Evolutionary conservation across 2,888 invertebrate genomes (phyloP), one percentile per base, ranked within the genome.

Genomic region (Scaptomyza polygonia): DNA sequence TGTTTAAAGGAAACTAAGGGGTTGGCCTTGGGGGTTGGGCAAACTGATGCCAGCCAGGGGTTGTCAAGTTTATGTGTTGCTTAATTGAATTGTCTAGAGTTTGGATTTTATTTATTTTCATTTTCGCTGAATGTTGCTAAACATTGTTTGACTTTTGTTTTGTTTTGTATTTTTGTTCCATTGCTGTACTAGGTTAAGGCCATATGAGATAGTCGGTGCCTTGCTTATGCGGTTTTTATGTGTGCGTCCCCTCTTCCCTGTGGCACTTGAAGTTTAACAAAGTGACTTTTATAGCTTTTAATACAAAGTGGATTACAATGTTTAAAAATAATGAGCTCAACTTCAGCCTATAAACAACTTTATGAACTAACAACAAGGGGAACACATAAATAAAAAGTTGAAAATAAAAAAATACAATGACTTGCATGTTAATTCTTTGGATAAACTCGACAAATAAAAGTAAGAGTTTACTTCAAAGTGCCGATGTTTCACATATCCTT

Each of bases 1-100:
- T 2, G n/a, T n/a, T n/a, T 47, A 0, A 14, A 34, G 42, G 42
- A 30, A 51, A 32, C 40, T 34, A 8, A 8, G 11, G 27, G 29
- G 25, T 18, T 25, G 16, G 27, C 6, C 5, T 8, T 14, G 16
- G 43, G 49, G 51, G 30, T 45, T 40, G 55, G 40, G 36, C 62
- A 44, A 55, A 56, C 42, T 54, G 49, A 39, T 45, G 42, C 40
- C 36, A 25, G 57, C 43, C 36, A 29, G 57, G 66, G 67, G 80
- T 83, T 83, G 77, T 83, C 74, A 83, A 72, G 80, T 86, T 86
- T 83, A 86, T 86, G 83, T 79, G 83, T 63, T 82, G 69, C 70
- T 77, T 83, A 82, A 82, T 86, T 86, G 83, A 86, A 86, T 86
- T 82, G 86, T 77, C 77, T 71, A 51, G 63, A 79, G 77, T 68